Evolutionary conservation across 2,888 invertebrate genomes (phyloP), one percentile per base, ranked within the genome.

Genomic region (Allacma fusca): DNA sequence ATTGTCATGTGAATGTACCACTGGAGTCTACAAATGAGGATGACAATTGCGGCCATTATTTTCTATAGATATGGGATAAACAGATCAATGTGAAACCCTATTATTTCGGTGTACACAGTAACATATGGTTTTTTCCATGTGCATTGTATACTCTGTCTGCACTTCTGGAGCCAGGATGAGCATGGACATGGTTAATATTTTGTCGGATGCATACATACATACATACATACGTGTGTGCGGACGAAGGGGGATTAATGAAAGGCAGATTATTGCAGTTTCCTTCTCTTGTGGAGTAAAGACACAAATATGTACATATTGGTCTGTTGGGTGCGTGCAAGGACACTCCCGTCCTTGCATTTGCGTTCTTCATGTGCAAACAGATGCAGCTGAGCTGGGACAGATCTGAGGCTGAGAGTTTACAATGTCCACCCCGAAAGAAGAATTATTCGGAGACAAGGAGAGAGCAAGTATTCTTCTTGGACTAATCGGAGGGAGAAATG

Each of bases 181-280:
- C 4, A 7, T 34, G 34, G 7, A 50, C 16, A 50, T 50, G 19
- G 5, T 9, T 50, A n/a, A 50, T 50, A 16, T 50, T 9, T 19
- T 5, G n/a, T 5, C 19, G 19, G 16, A 2, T 50, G 50, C 50
- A 50, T 50, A n/a, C 19, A 16, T 50, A 34, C 9, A 9, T 34
- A 34, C 34, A 7, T 34, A 9, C 34, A 34, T 34, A 34, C 9
- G 34, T 34, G 34, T 16, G n/a, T 50, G 50, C 50, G 16, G 4
- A 12, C 62, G 65, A 44, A 76, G 77, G 80, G 78, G 73, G 75
- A 78, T 80, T 80, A 80, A 80, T 80, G 80, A 80, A 80, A 80
- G 78, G 77, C 65, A 78, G 76, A 80, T 78, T 80, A 80, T 79
- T 77, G 72, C 72, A 67, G 72, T 75, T 34, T 68, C 68, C 13